A percentile compares a stretch with the other conserved stretches of the same genome.
phyloP scores from a whole-genome alignment of 1,140 invertebrate genomes.

The Probaryconus sp. region DNA sequence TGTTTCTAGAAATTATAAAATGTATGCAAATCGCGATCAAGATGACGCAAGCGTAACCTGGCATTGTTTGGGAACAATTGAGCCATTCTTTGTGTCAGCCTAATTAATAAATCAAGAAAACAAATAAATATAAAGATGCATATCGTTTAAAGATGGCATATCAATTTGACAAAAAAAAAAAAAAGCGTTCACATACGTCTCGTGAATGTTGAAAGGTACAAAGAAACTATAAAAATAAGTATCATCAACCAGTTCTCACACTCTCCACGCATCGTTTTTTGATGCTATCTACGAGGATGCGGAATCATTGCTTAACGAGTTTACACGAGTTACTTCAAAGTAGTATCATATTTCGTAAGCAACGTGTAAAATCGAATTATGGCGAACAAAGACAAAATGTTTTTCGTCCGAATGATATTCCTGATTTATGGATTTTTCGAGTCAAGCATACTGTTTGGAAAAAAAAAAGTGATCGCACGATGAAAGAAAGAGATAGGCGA shows the following conservation, averaged over 20 bases:
- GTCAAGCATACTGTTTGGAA: no score
- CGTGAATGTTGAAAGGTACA: constrained; percentile 46
- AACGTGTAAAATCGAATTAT: no score
- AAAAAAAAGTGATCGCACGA: constrained; percentile 60
- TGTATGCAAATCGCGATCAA: constrained; percentile 21
- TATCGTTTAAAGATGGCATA: constrained; percentile 48
- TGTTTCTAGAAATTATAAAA: constrained; percentile 37
- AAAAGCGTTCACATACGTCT: constrained; percentile 43
- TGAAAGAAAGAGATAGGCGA: no score
- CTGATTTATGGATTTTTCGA: no score
- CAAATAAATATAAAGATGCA: constrained; percentile 52
- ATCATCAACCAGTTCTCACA: constrained; percentile 74
- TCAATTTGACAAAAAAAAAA: constrained; percentile 41
- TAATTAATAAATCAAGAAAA: constrained; percentile 47
- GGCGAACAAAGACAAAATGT: no score
- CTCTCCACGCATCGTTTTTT: constrained; percentile 64
- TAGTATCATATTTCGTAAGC: background rate
- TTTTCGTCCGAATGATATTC: no score
- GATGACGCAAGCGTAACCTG: constrained; percentile 3
- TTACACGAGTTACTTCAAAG: constrained; percentile 52
- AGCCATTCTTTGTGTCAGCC: constrained; percentile 39
- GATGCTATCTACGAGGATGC: constrained; percentile 57
- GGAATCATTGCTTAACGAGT: constrained; percentile 71
- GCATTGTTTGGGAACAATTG: constrained; percentile 45
- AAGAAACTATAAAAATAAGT: constrained; percentile 57